Evolutionary conservation across 1,140 invertebrate genomes (phyloP).

Genomic region (Ostrea denselamellosa): DNA sequence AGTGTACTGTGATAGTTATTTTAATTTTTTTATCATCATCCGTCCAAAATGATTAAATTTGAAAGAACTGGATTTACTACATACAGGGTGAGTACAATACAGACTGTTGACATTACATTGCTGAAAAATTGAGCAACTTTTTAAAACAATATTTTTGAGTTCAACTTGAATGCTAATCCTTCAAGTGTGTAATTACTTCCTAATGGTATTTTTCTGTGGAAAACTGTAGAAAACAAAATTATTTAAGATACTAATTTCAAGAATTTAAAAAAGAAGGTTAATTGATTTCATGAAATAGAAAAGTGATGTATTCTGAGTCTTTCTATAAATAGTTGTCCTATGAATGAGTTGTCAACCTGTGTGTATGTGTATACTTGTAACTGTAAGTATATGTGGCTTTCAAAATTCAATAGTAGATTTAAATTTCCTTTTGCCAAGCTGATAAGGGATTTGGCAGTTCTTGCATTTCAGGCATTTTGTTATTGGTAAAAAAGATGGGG

Average conservation of each 20-base stretch:
- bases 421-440: not conserved
- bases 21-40: conserved; percentile 43
- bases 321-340: conserved; percentile 34
- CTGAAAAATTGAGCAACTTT: not conserved
- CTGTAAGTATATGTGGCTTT: not conserved
- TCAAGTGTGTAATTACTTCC: too few relatives aligned
- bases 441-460: conserved; percentile 11
- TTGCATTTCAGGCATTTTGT: not conserved
- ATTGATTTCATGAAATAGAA: not conserved
- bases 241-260: not conserved
- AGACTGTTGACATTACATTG: not conserved
- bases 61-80: conserved; percentile 75
- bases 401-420: conserved; percentile 4
- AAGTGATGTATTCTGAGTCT: not conserved
- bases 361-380: not conserved
- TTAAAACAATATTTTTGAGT: not conserved
- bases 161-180: too few relatives aligned
- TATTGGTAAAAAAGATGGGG: not conserved
- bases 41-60: conserved; percentile 74
- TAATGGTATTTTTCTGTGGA: too few relatives aligned
- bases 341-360: not conserved
- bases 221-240: not conserved
- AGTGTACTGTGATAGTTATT: conserved; percentile 51
- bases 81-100: conserved; percentile 69
- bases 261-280: not conserved